Base-by-base conservation (phyloP, 2,113 vertebrate genomes). In the Mirza zaza region DNA sequence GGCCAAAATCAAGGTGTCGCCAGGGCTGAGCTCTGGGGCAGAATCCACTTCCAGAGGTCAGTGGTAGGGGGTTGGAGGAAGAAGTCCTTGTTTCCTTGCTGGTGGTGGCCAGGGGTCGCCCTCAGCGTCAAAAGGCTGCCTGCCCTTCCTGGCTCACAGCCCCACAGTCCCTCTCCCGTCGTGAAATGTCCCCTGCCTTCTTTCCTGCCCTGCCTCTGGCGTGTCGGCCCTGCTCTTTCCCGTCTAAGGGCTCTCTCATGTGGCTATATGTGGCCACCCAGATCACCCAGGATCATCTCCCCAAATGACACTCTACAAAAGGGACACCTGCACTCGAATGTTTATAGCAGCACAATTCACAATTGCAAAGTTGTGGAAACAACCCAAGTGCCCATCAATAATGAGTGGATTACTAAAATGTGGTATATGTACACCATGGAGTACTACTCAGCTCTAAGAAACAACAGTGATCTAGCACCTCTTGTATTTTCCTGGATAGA, bases 131-230 rank as follows among this genome's bases (percentile, higher is more conserved):
- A 0, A 6, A 18, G 39, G 11, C 23, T 32, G 2, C 21, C 39
- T 8, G 61, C 52, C 36, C 52, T 29, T 32, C 67, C 67, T 36
- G 48, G 61, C 17, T 79, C 45, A 4, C 0, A 61, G 34, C 34
- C 34, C 2, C 2, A 0, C n/a, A 0, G 17, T 23, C 52, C 71
- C 42, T 17, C 42, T 39, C 25, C 20, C 23, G 13, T 23, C 2
- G 0, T 3, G 6, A 48, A 48, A 34, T 20, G 6, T 79, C 45
- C 14, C 59, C 63, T 8, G 11, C 32, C 76, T 55, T 34, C 25
- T 79, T 61, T 61, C 23, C 34, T 29, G 21, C 11, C 36, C 70
- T 6, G n/a, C 34, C 23, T 55, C 20, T 14, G 77, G 34, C 50
- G 8, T 34, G 34, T 57, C 48, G 11, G 32, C 48, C 10, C 6